Percentiles rank a stretch among this genome's conserved stretches.
Evolutionary conservation across 2,797 vertebrate species (phyloP).

Genomic region (Oreochromis mossambicus): DNA sequence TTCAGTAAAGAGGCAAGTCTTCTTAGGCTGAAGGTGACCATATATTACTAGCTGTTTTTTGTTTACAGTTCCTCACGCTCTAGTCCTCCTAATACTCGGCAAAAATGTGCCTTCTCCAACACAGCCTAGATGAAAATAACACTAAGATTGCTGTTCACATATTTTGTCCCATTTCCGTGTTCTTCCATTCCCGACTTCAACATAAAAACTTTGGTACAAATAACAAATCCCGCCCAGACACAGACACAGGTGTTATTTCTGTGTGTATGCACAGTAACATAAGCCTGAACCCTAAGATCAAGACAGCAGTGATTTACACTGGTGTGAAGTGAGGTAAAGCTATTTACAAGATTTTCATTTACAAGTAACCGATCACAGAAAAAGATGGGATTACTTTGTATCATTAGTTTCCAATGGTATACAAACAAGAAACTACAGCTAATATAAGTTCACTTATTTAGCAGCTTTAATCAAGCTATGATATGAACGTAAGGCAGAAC

Average conservation of each 20-base stretch:
- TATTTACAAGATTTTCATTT: neutral
- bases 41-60: neutral
- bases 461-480: neutral
- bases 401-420: neutral
- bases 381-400: neutral
- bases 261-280: neutral
- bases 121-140: neutral
- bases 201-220: neutral
- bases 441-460: neutral
- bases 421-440: neutral
- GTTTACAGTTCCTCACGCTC: neutral
- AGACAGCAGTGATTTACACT: neutral
- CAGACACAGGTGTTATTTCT: neutral
- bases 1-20: neutral
- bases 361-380: neutral
- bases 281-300: neutral
- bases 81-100: neutral
- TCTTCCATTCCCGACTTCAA: accelerated
- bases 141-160: neutral
- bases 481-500: neutral
- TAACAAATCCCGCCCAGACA: neutral
- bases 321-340: neutral
- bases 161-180: neutral
- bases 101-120: neutral
- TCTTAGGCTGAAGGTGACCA: neutral